Evolutionary conservation across 2,113 vertebrate genomes (phyloP).

Genomic region (Dicrurus megarhynchus): DNA sequence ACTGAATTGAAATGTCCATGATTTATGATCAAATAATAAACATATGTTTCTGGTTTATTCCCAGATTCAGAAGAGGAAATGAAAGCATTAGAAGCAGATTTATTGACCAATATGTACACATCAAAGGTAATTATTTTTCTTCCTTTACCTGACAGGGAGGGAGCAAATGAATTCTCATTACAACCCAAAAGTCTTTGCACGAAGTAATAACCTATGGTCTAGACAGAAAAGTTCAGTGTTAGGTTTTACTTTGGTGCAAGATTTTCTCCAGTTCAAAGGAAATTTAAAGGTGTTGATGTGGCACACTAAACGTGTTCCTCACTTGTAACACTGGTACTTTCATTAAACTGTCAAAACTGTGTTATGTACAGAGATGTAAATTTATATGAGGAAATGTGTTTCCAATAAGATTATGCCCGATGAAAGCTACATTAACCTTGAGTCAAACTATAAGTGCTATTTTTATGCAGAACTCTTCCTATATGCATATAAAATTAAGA

Average conservation of each 20-base stretch:
- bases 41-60: slow-evolving; percentile 68
- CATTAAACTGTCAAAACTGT: slow-evolving; percentile 41
- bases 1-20: background rate
- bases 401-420: background rate
- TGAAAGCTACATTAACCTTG: slow-evolving; percentile 47
- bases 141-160: slow-evolving; percentile 7
- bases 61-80: slow-evolving; percentile 89
- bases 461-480: background rate
- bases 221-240: slow-evolving; percentile 8
- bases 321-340: background rate
- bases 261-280: slow-evolving; percentile 48
- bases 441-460: background rate
- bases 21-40: slow-evolving; percentile 54
- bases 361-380: background rate
- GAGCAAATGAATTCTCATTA: slow-evolving; percentile 47
- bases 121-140: slow-evolving; percentile 83
- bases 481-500: background rate
- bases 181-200: slow-evolving; percentile 10
- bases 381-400: slow-evolving; percentile 25
- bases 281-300: slow-evolving; percentile 31
- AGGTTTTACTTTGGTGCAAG: background rate
- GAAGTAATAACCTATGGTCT: slow-evolving; percentile 20
- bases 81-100: slow-evolving; percentile 85
- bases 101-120: slow-evolving; percentile 86
- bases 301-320: background rate